Percentiles rank a stretch among this genome's conserved stretches.
phyloP scores from a whole-genome alignment of 2,113 vertebrate species.

The Xyrauchen texanus region DNA sequence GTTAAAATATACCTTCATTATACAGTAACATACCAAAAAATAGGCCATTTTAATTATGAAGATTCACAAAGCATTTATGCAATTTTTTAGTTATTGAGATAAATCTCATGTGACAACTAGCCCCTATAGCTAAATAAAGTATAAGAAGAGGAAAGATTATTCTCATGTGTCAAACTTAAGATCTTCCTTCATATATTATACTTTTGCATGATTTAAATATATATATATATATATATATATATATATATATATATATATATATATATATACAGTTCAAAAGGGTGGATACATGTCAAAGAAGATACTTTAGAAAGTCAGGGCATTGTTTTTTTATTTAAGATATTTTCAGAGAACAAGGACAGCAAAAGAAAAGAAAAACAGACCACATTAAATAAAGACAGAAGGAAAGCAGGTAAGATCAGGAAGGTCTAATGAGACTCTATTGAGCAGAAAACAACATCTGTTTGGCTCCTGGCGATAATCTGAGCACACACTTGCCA shows the following conservation, averaged over 20 bases:
- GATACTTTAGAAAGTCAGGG: not conserved
- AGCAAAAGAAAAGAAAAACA: not conserved
- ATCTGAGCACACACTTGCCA: constrained; percentile 70
- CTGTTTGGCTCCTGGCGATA: constrained; percentile 79
- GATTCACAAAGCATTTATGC: too few relatives aligned
- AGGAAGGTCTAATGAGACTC: constrained; percentile 64
- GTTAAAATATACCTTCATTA: too few relatives aligned
- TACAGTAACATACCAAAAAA: too few relatives aligned
- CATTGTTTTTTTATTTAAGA: not conserved
- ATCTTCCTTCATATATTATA: too few relatives aligned
- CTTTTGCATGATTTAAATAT: too few relatives aligned
- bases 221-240: too few relatives aligned
- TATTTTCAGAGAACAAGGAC: constrained; percentile 3
- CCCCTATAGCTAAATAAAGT: not conserved
- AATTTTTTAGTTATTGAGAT: not conserved
- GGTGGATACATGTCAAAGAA: not conserved
- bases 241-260: too few relatives aligned
- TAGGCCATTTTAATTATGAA: too few relatives aligned
- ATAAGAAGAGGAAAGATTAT: too few relatives aligned
- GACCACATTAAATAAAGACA: constrained; percentile 49
- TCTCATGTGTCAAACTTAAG: too few relatives aligned
- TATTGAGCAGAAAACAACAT: constrained; percentile 79
- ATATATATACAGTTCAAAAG: not conserved
- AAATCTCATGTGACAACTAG: not conserved
- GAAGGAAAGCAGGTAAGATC: constrained; percentile 59